These are phyloP conservation scores for Pollenia labialis DNA, from an alignment of 2,888 invertebrate species.

Conservation along the genomic window DNA sequence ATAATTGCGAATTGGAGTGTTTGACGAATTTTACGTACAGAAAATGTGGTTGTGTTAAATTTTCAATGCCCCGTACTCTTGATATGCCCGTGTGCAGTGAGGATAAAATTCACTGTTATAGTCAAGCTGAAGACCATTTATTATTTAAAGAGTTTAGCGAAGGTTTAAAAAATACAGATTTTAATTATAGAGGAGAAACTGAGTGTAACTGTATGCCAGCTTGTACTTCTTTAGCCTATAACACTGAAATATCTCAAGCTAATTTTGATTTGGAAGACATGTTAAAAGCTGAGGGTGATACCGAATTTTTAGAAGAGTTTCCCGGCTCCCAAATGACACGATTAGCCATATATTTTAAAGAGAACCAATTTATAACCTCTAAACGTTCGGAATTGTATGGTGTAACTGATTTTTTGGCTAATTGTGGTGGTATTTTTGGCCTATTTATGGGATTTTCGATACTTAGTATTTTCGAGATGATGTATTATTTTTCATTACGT, in stretches of 20 bases:
- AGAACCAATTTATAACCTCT: constrained; percentile 88
- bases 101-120: constrained; percentile 82
- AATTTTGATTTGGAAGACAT: constrained; percentile 81
- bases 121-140: constrained; percentile 80
- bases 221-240: constrained; percentile 81
- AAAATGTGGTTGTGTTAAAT: constrained; percentile 88
- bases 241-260: constrained; percentile 82
- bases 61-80: constrained; percentile 87
- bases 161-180: constrained; percentile 73
- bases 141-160: constrained; percentile 80
- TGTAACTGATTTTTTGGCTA: constrained; percentile 88
- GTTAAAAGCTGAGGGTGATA: constrained; percentile 79
- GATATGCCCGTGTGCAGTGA: constrained; percentile 83
- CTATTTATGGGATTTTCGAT: constrained; percentile 83
- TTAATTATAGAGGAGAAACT: constrained; percentile 72
- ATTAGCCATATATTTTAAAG: constrained; percentile 89
- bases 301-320: constrained; percentile 77
- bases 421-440: constrained; percentile 88
- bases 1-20: constrained; percentile 90
- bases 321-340: constrained; percentile 86
- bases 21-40: constrained; percentile 87
- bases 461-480: constrained; percentile 84
- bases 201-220: constrained; percentile 82
- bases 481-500: constrained; percentile 84
- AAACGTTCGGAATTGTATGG: constrained; percentile 88